Base-by-base conservation (phyloP, 1,140 invertebrate species). In the Pantala flavescens region DNA sequence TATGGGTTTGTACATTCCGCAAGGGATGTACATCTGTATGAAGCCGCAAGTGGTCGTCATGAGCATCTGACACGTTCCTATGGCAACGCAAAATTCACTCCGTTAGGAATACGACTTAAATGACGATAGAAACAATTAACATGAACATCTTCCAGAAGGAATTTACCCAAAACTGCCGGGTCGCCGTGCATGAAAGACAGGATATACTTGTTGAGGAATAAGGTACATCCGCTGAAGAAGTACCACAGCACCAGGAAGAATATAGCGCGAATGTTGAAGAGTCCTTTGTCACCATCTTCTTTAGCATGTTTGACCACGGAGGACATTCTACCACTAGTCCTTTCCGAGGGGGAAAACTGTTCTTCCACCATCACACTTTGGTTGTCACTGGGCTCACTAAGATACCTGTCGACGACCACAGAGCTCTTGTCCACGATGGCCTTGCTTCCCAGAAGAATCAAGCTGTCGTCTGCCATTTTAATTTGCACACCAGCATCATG, bases 181-280 rank as follows among this genome's bases (percentile, higher is more conserved):
- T 94, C 91, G n/a, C 90, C 91, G 80, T 89, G 86, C 80, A 92
- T 85, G 78, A 89, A 91, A 5, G 90, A 87, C 36, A 94, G 81
- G 79, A 94, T 93, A 79, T 93, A 93, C 81, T 94, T 94, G 82
- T 94, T 94, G 24, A 93, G 82, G 82, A 94, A 94, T 55, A 94
- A 83, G 9, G 92, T 94, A 79, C 88, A 89, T 10, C 88, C 89
- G 80, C 90, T 92, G 80, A 92, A 92, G 77, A 93, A 85, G 78
- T 92, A 93, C 91, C 91, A 93, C 43, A 93, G 80, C 24, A 88
- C 81, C 16, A 93, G 82, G 80, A 92, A 92, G 75, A 87, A 80
- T 24, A 92, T 81, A 0, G 90, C 91, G 78, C 89, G 80, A 10
- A 88, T 79, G 80, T 90, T 90, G n/a, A 83, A 81, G 23, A 90